Evolutionary conservation across 2,113 vertebrate genomes (phyloP), one percentile per base, ranked within the genome.

Genomic region (Lycocorax pyrrhopterus): DNA sequence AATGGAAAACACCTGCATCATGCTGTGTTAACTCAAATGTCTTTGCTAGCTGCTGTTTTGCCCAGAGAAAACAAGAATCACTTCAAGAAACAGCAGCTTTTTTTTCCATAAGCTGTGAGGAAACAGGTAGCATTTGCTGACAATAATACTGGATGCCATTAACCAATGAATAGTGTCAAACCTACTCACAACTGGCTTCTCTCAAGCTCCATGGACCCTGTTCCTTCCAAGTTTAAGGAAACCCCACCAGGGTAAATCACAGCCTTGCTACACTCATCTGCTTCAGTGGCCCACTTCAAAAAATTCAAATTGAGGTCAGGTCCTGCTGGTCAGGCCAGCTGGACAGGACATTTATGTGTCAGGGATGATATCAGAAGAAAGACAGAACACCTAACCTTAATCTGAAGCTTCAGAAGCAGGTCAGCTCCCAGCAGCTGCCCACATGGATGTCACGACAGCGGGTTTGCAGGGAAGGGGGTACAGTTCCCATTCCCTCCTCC

Each of bases 401-500:
- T 66, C 18, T 58, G 58, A 80, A 60, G 47, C 47, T 93, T 47
- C 64, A 89, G 55, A 67, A 80, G 32, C 0, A 0, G 35, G 32
- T 69, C 82, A 51, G 51, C 16, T 81, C 51, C 73, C 72, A 84
- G 33, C 18, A 77, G 60, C 47, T 88, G 87, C 39, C 37, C 9
- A 22, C 0, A 0, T 35, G 46, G 56, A 44, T 73, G 53, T 73
- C 59, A 52, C 0, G 0, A 41, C 53, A 90, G 7, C 2, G 7
- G 9, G 12, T 75, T 32, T 84, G 33, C 56, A 87, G 43, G 64
- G 84, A 63, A 80, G 25, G 52, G 67, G 69, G 5, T 46, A 29
- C n/a, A 64, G 73, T 73, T 96, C 78, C 68, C 63, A 82, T 84
- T 95, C 92, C 47, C 72, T 87, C 59, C 51, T 89, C 93, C 90